Percentiles rank a stretch among this genome's conserved stretches.
phyloP scores from a whole-genome alignment of 2,113 vertebrate genomes.

The Protomyctophum bolini region DNA sequence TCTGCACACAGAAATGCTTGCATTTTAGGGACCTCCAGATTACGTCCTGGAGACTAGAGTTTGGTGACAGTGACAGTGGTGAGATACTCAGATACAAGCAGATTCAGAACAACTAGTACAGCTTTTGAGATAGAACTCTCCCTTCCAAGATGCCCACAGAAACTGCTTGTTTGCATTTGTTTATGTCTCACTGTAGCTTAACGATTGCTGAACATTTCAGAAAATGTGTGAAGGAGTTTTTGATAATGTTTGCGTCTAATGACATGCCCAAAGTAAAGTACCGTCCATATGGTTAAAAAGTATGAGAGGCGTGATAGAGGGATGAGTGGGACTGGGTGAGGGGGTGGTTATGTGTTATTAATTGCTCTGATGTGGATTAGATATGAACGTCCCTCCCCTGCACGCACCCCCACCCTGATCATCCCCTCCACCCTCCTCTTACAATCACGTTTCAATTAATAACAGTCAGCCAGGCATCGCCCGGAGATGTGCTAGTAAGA shows the following conservation, averaged over 20 bases:
- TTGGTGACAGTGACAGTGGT: constrained; percentile 18
- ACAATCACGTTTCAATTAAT: constrained; percentile 79
- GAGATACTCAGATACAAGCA: constrained; percentile 1
- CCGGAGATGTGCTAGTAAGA: constrained; percentile 70
- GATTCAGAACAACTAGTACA: too few relatives aligned
- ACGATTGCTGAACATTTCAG: too few relatives aligned
- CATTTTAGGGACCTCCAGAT: too few relatives aligned
- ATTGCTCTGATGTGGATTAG: constrained; percentile 79
- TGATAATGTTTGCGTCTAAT: too few relatives aligned
- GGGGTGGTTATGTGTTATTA: constrained; percentile 66
- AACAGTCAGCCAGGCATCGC: constrained; percentile 74
- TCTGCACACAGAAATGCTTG: too few relatives aligned
- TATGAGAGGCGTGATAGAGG: constrained; percentile 13
- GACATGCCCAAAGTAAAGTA: too few relatives aligned
- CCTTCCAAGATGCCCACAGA: too few relatives aligned
- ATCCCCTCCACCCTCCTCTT: constrained; percentile 50
- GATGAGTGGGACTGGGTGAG: background rate
- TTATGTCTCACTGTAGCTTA: too few relatives aligned
- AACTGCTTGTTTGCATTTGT: too few relatives aligned
- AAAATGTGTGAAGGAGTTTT: too few relatives aligned
- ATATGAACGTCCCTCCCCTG: constrained; percentile 57
- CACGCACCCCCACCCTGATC: constrained; percentile 30
- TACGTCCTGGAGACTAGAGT: too few relatives aligned
- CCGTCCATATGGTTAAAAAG: constrained; percentile 19
- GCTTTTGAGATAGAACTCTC: too few relatives aligned